Percentiles rank a stretch among this genome's conserved stretches.
phyloP scores from a whole-genome alignment of 2,888 invertebrate genomes.

The Apamea anceps region DNA sequence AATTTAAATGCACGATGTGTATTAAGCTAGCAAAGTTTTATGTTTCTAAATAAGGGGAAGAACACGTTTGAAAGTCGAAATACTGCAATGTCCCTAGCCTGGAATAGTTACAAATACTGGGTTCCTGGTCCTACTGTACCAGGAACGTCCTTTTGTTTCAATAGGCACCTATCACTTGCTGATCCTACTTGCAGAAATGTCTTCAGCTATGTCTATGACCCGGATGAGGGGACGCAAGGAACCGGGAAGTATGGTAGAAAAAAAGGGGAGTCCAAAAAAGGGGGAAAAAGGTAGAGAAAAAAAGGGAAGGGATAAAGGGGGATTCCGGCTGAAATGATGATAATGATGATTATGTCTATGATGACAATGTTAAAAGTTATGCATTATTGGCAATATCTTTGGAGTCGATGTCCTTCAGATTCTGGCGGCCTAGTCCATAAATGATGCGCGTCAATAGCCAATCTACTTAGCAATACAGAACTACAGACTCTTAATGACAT shows the following conservation, averaged over 20 bases:
- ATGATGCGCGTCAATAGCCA: neutral
- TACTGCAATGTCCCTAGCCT: neutral
- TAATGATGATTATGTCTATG: neutral
- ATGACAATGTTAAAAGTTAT: neutral
- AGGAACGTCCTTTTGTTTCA: too few species aligned
- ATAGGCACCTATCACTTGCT: neutral
- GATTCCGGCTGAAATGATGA: neutral
- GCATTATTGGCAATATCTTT: neutral
- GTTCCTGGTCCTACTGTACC: too few species aligned
- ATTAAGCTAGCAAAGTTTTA: neutral
- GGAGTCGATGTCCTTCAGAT: neutral
- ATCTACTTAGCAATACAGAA: constrained; percentile 1
- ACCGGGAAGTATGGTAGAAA: neutral
- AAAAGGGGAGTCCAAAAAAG: too few species aligned
- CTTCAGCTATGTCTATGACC: neutral
- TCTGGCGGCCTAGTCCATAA: neutral
- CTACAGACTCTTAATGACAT: neutral
- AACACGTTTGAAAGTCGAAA: neutral
- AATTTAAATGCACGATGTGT: constrained; percentile 2
- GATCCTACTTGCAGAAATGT: neutral
- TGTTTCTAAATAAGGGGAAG: neutral
- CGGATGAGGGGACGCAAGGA: neutral
- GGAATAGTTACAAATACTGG: neutral
- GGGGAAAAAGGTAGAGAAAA: too few species aligned
- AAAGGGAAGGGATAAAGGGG: neutral